phyloP scores from a whole-genome alignment of 2,888 invertebrate species.

The Venusia cambrica region DNA sequence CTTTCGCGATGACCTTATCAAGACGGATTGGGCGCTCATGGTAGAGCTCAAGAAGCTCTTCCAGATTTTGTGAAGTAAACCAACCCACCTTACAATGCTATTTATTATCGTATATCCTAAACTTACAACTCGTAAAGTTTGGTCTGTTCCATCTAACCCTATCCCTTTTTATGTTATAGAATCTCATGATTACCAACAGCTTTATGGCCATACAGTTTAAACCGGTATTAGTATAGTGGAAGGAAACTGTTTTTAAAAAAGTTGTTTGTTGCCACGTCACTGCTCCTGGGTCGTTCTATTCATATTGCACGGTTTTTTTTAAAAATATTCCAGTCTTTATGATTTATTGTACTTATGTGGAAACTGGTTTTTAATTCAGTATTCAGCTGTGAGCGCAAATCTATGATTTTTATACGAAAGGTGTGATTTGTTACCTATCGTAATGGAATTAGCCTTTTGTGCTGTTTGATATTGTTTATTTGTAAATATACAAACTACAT shows the following conservation, averaged over 20 bases:
- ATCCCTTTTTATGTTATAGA: conserved; percentile 48
- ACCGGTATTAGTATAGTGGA: conserved; percentile 14
- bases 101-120: conserved; percentile 37
- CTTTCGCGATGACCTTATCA: conserved; percentile 98
- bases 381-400: too few relatives aligned
- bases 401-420: too few relatives aligned
- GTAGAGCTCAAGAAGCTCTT: conserved; percentile 98
- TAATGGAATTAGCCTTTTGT: too few relatives aligned
- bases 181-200: conserved; percentile 44
- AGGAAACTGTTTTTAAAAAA: conserved; percentile 18
- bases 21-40: conserved; percentile 99
- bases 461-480: conserved; percentile 33
- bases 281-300: too few relatives aligned
- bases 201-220: conserved; percentile 21
- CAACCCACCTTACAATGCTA: too few relatives aligned
- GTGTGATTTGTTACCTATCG: too few relatives aligned
- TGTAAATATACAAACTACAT: conserved; percentile 42
- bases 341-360: too few relatives aligned
- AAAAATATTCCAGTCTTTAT: too few relatives aligned
- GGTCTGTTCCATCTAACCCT: conserved; percentile 68
- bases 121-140: conserved; percentile 37
- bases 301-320: too few relatives aligned
- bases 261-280: conserved; percentile 13
- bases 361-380: too few relatives aligned
- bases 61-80: conserved; percentile 89